phyloP scores from a whole-genome alignment of 2,113 vertebrate genomes.

The Vidua chalybeata region DNA sequence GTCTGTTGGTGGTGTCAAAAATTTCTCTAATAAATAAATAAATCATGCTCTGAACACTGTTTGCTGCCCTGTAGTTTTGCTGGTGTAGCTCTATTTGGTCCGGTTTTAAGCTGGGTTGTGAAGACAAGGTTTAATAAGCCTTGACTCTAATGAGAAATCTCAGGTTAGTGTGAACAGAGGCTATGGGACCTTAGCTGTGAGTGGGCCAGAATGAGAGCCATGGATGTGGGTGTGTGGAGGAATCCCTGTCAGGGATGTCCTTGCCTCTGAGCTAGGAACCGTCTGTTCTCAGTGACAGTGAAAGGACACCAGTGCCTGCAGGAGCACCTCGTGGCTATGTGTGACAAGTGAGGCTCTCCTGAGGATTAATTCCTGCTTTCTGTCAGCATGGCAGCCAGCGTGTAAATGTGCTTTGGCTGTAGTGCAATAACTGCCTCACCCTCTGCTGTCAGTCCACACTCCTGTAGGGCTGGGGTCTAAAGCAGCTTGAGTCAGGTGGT shows the following conservation, averaged over 20 bases:
- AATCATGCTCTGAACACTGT: background rate
- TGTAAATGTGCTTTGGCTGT: background rate
- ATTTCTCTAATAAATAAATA: background rate
- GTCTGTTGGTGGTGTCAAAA: background rate
- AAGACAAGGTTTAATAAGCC: background rate
- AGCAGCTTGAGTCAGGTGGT: background rate
- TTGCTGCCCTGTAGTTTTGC: background rate
- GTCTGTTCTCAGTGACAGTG: rapidly evolving
- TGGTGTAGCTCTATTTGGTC: background rate
- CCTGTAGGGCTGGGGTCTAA: background rate
- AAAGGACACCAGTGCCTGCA: background rate
- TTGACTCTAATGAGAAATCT: background rate
- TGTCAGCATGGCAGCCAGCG: rapidly evolving
- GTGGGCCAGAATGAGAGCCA: rapidly evolving
- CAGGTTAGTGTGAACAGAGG: background rate
- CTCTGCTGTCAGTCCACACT: background rate
- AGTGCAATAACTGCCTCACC: rapidly evolving
- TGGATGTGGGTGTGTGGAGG: background rate
- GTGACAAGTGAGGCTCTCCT: background rate
- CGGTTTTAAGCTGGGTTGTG: background rate
- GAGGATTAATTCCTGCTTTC: background rate
- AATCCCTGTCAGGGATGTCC: background rate
- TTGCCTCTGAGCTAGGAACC: background rate
- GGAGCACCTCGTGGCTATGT: background rate
- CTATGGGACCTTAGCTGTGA: background rate